Evolutionary conservation across 2,888 invertebrate genomes (phyloP).

Genomic region (Caenorhabditis sinica): DNA sequence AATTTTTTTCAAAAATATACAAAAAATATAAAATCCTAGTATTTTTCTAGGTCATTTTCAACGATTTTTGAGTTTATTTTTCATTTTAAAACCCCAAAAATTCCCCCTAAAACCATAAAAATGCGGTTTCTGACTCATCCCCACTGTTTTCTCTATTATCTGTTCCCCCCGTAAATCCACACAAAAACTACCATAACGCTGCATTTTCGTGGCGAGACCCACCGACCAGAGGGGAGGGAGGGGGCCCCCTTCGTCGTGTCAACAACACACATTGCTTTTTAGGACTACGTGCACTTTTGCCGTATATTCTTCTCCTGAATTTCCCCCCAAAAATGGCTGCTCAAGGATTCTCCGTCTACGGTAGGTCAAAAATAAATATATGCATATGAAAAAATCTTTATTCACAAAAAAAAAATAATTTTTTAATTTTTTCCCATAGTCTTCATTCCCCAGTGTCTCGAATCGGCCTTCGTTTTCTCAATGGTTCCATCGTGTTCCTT

Average conservation of each 20-base stretch:
- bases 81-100: not conserved
- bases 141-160: slow-evolving; percentile 18
- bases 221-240: not conserved
- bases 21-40: no score
- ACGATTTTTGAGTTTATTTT: no score
- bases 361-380: slow-evolving; percentile 55
- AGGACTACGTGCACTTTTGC: slow-evolving; percentile 29
- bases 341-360: slow-evolving; percentile 69
- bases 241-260: not conserved
- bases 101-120: not conserved
- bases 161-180: slow-evolving; percentile 60
- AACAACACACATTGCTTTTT: slow-evolving; percentile 29
- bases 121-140: not conserved
- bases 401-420: slow-evolving; percentile 1
- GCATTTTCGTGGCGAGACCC: slow-evolving; percentile 62
- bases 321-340: slow-evolving; percentile 35
- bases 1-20: not conserved
- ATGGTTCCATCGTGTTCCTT: slow-evolving; percentile 70
- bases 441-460: slow-evolving; percentile 35
- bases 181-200: slow-evolving; percentile 30
- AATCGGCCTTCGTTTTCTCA: slow-evolving; percentile 70
- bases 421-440: not conserved
- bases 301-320: slow-evolving; percentile 1
- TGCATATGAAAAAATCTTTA: not conserved
- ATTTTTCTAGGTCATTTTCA: no score